Conservation (phyloP, 2,888 invertebrate species). For the Acanthosoma haemorrhoidale region DNA sequence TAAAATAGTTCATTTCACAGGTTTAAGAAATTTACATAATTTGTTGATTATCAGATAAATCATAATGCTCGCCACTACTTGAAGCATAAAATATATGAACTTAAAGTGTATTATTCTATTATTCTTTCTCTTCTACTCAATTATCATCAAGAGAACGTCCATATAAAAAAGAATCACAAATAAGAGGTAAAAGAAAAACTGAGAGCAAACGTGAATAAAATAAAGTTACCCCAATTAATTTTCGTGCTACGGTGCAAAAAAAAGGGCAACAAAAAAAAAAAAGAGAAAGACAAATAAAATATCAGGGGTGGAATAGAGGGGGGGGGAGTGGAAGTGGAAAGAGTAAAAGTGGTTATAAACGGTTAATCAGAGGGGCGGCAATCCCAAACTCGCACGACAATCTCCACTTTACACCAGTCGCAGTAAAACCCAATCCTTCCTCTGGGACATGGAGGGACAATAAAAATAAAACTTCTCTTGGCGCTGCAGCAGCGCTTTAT, state of each 20-base stretch:
- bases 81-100: no score
- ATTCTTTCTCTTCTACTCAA: no score
- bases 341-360: not conserved
- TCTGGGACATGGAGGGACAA: not conserved
- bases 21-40: no score
- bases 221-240: not conserved
- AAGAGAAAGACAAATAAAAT: not conserved
- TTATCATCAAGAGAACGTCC: not conserved
- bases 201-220: not conserved
- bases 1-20: no score
- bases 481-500: not conserved
- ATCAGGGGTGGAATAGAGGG: no score
- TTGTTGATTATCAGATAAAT: no score
- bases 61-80: no score
- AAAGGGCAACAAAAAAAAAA: not conserved
- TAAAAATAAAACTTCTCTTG: not conserved
- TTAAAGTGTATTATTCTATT: no score
- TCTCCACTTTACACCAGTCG: not conserved
- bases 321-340: not conserved
- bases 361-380: not conserved
- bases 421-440: not conserved
- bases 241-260: not conserved
- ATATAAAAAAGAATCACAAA: not conserved
- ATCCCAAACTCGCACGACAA: not conserved
- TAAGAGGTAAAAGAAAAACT: no score